These are phyloP conservation scores for Indicator indicator DNA, from an alignment of 2,113 vertebrate species.

Conservation along the genomic window DNA sequence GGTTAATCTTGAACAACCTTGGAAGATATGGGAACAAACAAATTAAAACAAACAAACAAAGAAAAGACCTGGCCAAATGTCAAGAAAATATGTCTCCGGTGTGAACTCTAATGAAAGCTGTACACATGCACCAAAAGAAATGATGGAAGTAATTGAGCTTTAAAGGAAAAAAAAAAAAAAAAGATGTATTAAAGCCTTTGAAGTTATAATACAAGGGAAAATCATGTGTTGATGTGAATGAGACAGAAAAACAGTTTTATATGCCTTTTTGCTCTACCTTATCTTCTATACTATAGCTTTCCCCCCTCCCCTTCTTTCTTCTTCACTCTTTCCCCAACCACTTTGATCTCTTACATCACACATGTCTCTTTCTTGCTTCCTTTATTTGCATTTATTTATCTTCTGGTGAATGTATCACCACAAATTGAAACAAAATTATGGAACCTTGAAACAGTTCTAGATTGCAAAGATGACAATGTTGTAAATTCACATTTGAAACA, in stretches of 20 bases:
- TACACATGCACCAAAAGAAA: conserved; percentile 30
- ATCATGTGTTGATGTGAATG: not conserved
- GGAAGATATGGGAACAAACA: not conserved
- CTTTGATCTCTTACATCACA: conserved; percentile 37
- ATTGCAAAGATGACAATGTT: conserved; percentile 65
- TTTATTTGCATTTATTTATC: conserved; percentile 65
- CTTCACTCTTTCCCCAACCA: not conserved
- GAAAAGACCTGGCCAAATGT: not conserved
- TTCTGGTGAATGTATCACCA: conserved; percentile 39
- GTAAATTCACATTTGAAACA: conserved; percentile 72
- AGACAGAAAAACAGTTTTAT: not conserved
- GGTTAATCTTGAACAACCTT: not conserved
- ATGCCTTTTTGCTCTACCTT: not conserved
- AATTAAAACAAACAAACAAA: not conserved
- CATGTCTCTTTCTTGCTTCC: not conserved
- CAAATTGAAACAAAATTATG: conserved; percentile 68
- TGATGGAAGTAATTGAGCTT: conserved; percentile 3
- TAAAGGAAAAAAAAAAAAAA: not conserved
- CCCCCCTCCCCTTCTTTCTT: not conserved
- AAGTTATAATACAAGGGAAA: conserved; percentile 9
- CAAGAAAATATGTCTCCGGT: conserved; percentile 8
- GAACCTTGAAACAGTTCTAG: conserved; percentile 73
- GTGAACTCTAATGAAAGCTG: conserved; percentile 2
- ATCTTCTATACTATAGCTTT: not conserved
- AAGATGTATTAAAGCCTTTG: not conserved